These are phyloP conservation scores for Danaus plexippus DNA, from an alignment of 1,140 invertebrate genomes.

Conservation along the genomic window DNA sequence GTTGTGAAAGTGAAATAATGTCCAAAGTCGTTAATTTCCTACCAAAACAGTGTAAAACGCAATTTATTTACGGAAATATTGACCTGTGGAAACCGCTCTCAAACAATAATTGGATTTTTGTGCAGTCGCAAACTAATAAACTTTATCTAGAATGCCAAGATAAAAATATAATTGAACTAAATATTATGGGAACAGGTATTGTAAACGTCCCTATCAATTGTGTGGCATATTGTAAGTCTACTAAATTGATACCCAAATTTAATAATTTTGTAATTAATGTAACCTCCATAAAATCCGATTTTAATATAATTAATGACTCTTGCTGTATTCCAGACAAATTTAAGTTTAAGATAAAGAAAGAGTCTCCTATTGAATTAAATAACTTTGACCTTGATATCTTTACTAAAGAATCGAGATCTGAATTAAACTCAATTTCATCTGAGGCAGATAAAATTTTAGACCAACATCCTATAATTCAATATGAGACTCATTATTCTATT, in stretches of 20 bases:
- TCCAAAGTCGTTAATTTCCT: background rate
- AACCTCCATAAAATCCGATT: conserved; percentile 7
- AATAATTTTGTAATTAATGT: conserved; percentile 10
- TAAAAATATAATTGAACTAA: conserved; percentile 9
- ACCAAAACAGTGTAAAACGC: conserved; percentile 10
- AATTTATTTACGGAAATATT: background rate
- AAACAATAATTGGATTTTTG: conserved; percentile 15
- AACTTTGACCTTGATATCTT: no score
- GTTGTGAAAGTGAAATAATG: conserved; percentile 14
- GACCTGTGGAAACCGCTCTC: conserved; percentile 8
- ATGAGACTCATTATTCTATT: no score
- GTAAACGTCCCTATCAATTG: conserved; percentile 12
- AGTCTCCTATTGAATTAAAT: no score
- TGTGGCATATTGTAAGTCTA: conserved; percentile 17
- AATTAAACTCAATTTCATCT: no score
- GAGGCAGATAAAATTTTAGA: no score
- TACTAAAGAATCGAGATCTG: no score
- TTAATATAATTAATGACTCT: no score
- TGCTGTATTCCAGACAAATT: no score
- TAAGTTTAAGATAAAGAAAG: no score
- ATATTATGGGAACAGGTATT: conserved; percentile 18
- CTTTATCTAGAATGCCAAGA: conserved; percentile 6
- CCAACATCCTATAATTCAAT: conserved; percentile 6
- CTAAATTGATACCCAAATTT: conserved; percentile 15
- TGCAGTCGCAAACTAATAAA: conserved; percentile 7